Conservation (phyloP, 1,140 invertebrate species). For the Eubasilissa regina region DNA sequence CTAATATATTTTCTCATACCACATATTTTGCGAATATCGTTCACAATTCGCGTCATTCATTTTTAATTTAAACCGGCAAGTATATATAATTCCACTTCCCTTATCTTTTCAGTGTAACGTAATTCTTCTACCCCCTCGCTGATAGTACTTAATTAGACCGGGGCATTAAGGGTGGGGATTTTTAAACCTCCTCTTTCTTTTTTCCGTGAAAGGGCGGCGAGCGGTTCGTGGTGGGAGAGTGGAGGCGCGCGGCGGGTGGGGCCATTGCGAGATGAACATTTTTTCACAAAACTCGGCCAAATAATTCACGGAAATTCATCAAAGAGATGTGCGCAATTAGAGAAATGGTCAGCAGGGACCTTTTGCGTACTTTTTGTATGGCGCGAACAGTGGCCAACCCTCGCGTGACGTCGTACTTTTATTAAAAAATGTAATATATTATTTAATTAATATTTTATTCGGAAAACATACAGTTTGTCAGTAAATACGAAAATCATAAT, state of each 20-base stretch:
- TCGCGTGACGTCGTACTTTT: background rate
- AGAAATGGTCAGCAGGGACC: slow-evolving; percentile 56
- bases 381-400: slow-evolving; percentile 26
- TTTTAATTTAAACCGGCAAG: no score
- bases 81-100: no score
- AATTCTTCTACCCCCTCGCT: no score
- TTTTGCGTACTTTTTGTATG: slow-evolving; percentile 46
- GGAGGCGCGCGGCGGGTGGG: background rate
- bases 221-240: background rate
- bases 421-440: background rate
- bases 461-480: no score
- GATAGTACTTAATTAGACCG: background rate
- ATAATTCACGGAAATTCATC: slow-evolving; percentile 56
- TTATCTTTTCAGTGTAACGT: no score
- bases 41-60: no score
- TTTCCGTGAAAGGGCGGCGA: background rate
- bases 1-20: no score
- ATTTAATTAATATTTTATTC: no score
- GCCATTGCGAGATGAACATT: slow-evolving; percentile 40
- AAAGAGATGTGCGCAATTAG: slow-evolving; percentile 60
- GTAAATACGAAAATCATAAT: no score
- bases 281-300: slow-evolving; percentile 49
- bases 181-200: background rate
- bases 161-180: background rate
- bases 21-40: no score